Percentiles rank a stretch among this genome's conserved stretches.
Evolutionary conservation across 1,140 invertebrate species (phyloP).

Genomic region (Dryas iulia): DNA sequence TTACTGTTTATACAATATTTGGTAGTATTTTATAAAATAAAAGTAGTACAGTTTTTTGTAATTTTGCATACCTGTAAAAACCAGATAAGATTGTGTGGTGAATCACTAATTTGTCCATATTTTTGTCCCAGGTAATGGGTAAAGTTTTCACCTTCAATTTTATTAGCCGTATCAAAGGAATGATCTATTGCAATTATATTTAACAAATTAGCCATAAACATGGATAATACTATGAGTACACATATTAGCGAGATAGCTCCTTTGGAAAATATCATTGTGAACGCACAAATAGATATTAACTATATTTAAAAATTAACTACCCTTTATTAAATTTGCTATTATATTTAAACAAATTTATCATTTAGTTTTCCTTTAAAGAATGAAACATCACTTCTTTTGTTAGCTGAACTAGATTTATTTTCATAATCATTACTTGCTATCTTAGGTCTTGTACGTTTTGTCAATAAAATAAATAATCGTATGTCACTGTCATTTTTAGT

Average conservation of each 20-base stretch:
- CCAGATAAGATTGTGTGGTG: slow-evolving; percentile 84
- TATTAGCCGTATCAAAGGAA: slow-evolving; percentile 58
- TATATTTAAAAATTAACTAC: neutral
- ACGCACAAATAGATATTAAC: neutral
- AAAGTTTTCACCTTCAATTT: slow-evolving; percentile 52
- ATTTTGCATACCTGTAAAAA: slow-evolving; percentile 85
- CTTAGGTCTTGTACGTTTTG: neutral
- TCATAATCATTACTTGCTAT: neutral
- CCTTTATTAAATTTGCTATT: neutral
- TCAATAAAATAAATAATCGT: neutral
- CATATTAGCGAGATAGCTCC: slow-evolving; percentile 57
- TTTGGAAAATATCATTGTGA: slow-evolving; percentile 67
- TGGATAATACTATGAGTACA: slow-evolving; percentile 61
- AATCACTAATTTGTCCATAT: slow-evolving; percentile 77
- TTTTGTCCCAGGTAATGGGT: slow-evolving; percentile 64
- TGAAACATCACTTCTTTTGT: slow-evolving; percentile 22
- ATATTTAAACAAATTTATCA: neutral
- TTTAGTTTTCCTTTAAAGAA: slow-evolving; percentile 5
- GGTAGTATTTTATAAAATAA: too few relatives aligned
- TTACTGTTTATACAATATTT: too few relatives aligned
- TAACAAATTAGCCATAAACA: slow-evolving; percentile 72
- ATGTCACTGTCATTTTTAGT: neutral
- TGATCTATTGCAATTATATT: slow-evolving; percentile 71
- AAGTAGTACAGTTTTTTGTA: too few relatives aligned
- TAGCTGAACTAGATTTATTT: neutral